A percentile compares a stretch with the other conserved stretches of the same genome.
phyloP scores from a whole-genome alignment of 1,140 invertebrate genomes.

The Amyelois transitella region DNA sequence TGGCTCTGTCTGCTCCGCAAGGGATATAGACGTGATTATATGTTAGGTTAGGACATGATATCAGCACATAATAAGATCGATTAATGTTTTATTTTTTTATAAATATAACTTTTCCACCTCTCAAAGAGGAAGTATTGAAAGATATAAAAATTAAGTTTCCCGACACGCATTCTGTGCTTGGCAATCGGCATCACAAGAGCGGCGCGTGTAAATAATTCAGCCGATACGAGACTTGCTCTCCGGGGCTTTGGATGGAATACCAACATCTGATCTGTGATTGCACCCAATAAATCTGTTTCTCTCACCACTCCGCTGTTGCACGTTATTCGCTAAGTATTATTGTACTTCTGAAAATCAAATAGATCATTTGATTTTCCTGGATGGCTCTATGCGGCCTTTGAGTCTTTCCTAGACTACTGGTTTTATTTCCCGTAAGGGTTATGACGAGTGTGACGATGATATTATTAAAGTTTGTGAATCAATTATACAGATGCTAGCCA shows the following conservation, averaged over 20 bases:
- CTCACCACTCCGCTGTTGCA: conserved; percentile 18
- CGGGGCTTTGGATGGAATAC: conserved; percentile 56
- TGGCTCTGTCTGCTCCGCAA: too few species aligned
- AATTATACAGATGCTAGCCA: too few species aligned
- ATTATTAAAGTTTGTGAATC: too few species aligned
- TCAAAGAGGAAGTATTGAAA: conserved; percentile 10
- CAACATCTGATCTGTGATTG: conserved; percentile 66
- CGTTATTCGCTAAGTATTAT: conserved; percentile 3
- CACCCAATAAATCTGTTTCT: conserved; percentile 50
- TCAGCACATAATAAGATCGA: too few species aligned
- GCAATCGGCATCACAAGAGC: conserved; percentile 23
- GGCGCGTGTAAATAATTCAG: conserved; percentile 65
- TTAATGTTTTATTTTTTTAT: too few species aligned
- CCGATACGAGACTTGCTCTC: conserved; percentile 46
- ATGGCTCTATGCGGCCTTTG: too few species aligned
- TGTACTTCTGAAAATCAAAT: background rate
- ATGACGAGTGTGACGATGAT: too few species aligned
- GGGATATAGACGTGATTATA: too few species aligned
- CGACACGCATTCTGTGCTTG: conserved; percentile 15
- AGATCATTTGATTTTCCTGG: too few species aligned
- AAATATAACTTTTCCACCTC: conserved; percentile 5
- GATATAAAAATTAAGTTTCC: conserved; percentile 23
- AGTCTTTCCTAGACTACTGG: too few species aligned
- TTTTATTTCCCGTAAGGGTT: too few species aligned
- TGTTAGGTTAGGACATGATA: too few species aligned